A percentile compares a stretch with the other conserved stretches of the same genome.
Evolutionary conservation across 2,113 vertebrate genomes (phyloP).

Genomic region (Pampusana beccarii): DNA sequence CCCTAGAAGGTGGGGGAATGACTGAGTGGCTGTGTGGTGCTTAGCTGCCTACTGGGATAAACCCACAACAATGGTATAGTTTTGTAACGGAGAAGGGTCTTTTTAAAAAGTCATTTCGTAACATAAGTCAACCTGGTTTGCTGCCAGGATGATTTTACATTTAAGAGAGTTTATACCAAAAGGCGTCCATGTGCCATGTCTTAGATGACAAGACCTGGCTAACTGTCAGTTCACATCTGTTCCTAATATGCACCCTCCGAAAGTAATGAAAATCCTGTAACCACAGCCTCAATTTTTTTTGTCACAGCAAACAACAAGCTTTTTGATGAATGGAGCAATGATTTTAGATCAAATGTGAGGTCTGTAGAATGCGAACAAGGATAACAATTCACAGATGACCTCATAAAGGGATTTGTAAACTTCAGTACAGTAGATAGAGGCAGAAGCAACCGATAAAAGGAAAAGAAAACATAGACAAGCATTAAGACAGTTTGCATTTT

Average conservation of each 20-base stretch:
- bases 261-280: conserved; percentile 40
- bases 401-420: neutral
- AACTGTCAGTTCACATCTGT: conserved; percentile 32
- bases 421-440: neutral
- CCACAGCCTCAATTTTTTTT: neutral
- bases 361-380: neutral
- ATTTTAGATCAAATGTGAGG: neutral
- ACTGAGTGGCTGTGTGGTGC: neutral
- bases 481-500: neutral
- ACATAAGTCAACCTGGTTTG: neutral
- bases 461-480: neutral
- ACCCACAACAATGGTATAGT: neutral
- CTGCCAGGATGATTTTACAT: neutral
- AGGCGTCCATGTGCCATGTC: neutral
- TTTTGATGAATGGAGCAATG: conserved; percentile 2
- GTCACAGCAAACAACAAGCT: conserved; percentile 8
- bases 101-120: neutral
- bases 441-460: neutral
- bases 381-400: neutral
- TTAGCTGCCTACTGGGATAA: neutral
- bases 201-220: neutral
- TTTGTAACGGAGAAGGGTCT: neutral
- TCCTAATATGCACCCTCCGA: neutral
- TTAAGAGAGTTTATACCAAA: conserved; percentile 21
- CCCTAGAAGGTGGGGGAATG: neutral